phyloP scores from a whole-genome alignment of 2,113 vertebrate genomes.

The Leuciscus idus region DNA sequence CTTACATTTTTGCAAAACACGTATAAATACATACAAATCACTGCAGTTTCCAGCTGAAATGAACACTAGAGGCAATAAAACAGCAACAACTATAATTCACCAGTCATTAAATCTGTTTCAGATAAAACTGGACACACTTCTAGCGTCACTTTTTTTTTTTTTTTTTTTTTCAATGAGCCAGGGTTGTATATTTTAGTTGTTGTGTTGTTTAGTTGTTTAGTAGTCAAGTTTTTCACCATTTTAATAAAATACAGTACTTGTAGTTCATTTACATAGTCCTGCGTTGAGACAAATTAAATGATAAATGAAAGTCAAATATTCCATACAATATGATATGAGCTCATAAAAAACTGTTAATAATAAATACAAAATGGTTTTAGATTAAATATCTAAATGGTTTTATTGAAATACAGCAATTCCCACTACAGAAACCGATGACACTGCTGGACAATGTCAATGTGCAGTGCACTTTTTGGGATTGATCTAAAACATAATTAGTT shows the following conservation, averaged over 20 bases:
- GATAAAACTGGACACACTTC: too few species aligned
- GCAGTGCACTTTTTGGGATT: background rate
- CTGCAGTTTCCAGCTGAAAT: too few species aligned
- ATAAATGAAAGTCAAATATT: background rate
- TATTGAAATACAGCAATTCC: background rate
- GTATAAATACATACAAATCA: too few species aligned
- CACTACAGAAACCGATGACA: background rate
- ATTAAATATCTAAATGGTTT: background rate
- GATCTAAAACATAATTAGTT: background rate
- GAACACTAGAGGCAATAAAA: too few species aligned
- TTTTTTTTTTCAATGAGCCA: too few species aligned
- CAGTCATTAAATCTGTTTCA: too few species aligned
- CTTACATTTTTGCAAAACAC: too few species aligned
- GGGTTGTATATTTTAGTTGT: too few species aligned
- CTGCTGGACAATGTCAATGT: background rate
- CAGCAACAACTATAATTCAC: too few species aligned
- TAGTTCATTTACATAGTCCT: background rate
- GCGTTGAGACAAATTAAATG: background rate
- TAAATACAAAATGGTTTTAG: background rate
- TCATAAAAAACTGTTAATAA: background rate
- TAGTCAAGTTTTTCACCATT: background rate
- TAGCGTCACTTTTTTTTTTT: too few species aligned
- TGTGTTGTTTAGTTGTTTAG: too few species aligned
- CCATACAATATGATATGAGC: background rate
- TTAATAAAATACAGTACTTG: background rate